phyloP scores from a whole-genome alignment of 2,113 vertebrate species.

The Cochlearius cochlearius region DNA sequence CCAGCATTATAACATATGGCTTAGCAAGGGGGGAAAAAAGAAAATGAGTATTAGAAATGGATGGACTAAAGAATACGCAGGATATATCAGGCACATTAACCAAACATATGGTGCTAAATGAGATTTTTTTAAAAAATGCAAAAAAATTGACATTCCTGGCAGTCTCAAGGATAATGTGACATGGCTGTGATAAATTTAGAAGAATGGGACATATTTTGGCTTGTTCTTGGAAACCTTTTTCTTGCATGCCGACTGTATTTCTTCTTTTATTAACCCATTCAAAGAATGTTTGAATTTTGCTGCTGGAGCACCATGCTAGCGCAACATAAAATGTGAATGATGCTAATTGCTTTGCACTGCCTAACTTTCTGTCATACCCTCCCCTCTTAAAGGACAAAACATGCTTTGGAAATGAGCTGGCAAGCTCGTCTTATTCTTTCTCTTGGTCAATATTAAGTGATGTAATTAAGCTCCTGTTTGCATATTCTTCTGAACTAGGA shows the following conservation, averaged over 20 bases:
- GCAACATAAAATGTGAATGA: conserved; percentile 71
- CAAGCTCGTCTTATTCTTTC: conserved; percentile 47
- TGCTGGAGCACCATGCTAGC: conserved; percentile 66
- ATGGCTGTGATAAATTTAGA: conserved; percentile 75
- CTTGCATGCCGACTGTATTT: conserved; percentile 68
- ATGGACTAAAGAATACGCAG: conserved; percentile 73
- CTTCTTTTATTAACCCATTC: conserved; percentile 76
- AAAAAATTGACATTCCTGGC: conserved; percentile 73
- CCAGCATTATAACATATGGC: conserved; percentile 64
- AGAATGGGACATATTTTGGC: conserved; percentile 68
- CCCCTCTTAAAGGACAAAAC: conserved; percentile 71
- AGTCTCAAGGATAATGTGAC: conserved; percentile 70
- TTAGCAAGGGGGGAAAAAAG: conserved; percentile 49
- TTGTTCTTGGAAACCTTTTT: conserved; percentile 71
- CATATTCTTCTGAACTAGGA: conserved; percentile 64
- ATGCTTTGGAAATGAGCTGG: conserved; percentile 63
- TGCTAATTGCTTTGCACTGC: conserved; percentile 76
- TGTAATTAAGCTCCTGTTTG: conserved; percentile 65
- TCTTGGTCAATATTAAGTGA: conserved; percentile 64
- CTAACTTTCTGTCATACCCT: conserved; percentile 64
- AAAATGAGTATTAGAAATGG: conserved; percentile 65
- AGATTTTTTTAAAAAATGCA: conserved; percentile 69
- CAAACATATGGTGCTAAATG: conserved; percentile 69
- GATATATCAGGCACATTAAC: conserved; percentile 72
- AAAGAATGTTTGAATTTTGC: conserved; percentile 73